Conservation (phyloP, 2,797 vertebrate species). For the Channa striata region DNA sequence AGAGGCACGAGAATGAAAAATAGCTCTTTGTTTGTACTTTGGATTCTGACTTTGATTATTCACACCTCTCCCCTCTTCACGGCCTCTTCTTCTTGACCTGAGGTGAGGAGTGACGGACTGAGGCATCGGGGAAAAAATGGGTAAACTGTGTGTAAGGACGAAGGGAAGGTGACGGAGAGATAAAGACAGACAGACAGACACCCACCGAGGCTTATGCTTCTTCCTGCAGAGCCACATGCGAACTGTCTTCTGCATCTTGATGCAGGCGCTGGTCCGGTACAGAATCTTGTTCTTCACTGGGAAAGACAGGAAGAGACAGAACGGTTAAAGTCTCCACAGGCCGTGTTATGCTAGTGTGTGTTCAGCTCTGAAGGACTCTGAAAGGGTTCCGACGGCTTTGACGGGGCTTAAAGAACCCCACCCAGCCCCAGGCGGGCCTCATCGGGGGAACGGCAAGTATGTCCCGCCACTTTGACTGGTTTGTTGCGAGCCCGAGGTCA, state of each 20-base stretch:
- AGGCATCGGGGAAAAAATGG: accelerated
- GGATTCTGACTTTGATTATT: neutral
- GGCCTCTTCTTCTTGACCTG: too few relatives aligned
- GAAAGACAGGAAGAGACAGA: conserved; percentile 6
- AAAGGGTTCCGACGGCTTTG: too few relatives aligned
- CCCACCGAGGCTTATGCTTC: conserved; percentile 96
- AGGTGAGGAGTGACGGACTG: too few relatives aligned
- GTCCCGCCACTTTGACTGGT: too few relatives aligned
- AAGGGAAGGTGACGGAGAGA: too few relatives aligned
- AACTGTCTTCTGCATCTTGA: conserved; percentile 95
- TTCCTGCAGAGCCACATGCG: conserved; percentile 98
- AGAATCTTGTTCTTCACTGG: conserved; percentile 97
- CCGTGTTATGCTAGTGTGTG: neutral
- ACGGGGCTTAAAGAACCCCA: too few relatives aligned
- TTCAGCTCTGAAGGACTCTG: too few relatives aligned
- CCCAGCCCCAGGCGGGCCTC: too few relatives aligned
- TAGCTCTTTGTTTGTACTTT: neutral
- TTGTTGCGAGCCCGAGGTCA: too few relatives aligned
- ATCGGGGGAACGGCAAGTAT: too few relatives aligned
- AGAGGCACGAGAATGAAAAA: neutral
- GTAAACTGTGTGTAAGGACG: too few relatives aligned
- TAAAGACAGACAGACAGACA: neutral
- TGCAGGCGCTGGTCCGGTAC: conserved; percentile 91
- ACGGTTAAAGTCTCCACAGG: neutral
- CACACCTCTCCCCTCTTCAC: neutral